These are phyloP conservation scores for Hydrophis major DNA, from an alignment of 2,797 vertebrate species.

Conservation along the genomic window DNA sequence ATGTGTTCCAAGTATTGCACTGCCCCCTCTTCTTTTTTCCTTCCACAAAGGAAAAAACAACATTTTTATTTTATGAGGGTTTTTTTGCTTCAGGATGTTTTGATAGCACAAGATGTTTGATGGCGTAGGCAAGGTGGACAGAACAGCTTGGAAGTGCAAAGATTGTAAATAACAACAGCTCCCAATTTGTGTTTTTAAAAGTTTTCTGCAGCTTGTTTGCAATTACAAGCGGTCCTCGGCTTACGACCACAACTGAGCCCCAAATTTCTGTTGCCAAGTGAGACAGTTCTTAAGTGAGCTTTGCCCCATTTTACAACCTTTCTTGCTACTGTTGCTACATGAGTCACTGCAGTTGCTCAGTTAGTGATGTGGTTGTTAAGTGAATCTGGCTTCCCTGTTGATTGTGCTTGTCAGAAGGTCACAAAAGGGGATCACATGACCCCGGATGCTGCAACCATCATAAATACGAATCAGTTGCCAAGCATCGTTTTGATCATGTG, in stretches of 20 bases:
- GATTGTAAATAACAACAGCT: neutral
- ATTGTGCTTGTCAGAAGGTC: neutral
- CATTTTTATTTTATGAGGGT: neutral
- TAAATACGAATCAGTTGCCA: neutral
- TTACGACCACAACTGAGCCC: neutral
- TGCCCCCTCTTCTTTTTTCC: neutral
- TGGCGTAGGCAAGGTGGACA: neutral
- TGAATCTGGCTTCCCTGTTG: neutral
- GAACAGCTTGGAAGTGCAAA: too few species aligned
- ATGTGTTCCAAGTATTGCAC: too few species aligned
- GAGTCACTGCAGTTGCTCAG: neutral
- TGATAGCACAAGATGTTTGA: neutral
- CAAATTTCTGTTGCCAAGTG: neutral
- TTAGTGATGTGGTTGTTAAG: neutral
- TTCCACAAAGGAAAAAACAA: neutral
- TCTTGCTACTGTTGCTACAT: neutral
- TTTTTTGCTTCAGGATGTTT: neutral
- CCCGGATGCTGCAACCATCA: neutral
- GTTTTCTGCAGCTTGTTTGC: neutral
- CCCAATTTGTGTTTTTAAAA: neutral
- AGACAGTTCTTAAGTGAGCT: neutral
- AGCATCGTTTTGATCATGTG: neutral
- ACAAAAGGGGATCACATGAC: neutral
- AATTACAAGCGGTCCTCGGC: neutral
- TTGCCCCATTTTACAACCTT: neutral